A percentile compares a stretch with the other conserved stretches of the same genome.
Evolutionary conservation across 2,113 vertebrate species (phyloP).

Genomic region (Muntiacus muntjak): DNA sequence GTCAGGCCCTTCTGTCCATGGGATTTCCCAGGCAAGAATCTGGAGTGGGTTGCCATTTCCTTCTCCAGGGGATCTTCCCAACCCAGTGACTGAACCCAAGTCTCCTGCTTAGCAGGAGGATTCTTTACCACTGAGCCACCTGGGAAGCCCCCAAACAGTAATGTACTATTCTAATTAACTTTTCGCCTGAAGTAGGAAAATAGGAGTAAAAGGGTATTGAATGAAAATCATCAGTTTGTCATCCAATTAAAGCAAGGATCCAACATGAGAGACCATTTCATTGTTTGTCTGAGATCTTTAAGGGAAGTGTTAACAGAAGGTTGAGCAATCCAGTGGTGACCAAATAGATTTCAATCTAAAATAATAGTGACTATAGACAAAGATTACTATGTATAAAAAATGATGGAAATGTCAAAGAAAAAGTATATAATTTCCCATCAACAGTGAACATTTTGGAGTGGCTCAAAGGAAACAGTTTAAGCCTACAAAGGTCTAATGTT

Average conservation of each 20-base stretch:
- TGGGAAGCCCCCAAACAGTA: background rate
- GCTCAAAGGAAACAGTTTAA: background rate
- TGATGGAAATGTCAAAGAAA: background rate
- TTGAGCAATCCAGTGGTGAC: background rate
- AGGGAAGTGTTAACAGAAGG: background rate
- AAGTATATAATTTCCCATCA: background rate
- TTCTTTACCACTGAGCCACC: background rate
- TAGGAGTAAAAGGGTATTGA: background rate
- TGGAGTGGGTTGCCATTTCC: background rate
- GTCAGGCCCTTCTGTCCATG: background rate
- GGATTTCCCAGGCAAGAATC: background rate
- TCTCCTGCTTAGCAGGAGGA: background rate
- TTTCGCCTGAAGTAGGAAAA: background rate
- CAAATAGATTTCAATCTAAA: background rate
- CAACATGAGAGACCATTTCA: background rate
- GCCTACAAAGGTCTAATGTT: background rate
- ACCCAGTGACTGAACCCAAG: background rate
- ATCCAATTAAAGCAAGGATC: background rate
- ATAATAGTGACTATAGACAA: background rate
- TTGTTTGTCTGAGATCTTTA: background rate
- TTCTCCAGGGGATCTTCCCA: background rate
- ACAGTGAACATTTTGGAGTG: background rate
- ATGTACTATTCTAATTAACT: background rate
- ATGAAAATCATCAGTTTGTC: background rate
- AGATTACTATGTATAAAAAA: background rate